Base-by-base conservation (phyloP, 2,797 vertebrate species). In the Cryptoblepharus egeriae region DNA sequence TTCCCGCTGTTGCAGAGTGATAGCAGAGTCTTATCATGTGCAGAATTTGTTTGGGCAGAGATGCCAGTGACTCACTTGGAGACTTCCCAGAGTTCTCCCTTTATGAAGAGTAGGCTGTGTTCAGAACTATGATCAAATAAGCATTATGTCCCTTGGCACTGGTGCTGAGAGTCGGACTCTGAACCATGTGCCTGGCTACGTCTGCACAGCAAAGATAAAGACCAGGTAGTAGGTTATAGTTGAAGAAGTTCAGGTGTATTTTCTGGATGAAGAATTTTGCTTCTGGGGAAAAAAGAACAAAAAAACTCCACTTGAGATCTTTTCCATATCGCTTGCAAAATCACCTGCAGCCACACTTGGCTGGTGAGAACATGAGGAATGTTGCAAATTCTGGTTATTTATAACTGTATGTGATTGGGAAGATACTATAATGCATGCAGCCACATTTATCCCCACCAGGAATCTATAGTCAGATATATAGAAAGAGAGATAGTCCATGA, bases 401-500 rank as follows among this genome's bases (percentile, higher is more conserved):
- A 49, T 72, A 24, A 15, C 22, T 3, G 2, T 65, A 28, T 65
- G 15, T 49, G 39, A 49, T 24, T 35, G 4, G 68, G 39, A 80
- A 80, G 68, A 63, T 71, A 61, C 39, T 7, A 5, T 9, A 18
- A 58, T 58, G 57, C 49, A 28, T 28, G 58, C 42, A 37, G 60
- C 69, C n/a, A 64, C 13, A 16, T 20, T 28, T 35, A 20, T 35
- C 16, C 37, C n/a, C 37, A 16, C 10, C 42, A n/a, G 64, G 10
- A 89, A 49, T n/a, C n/a, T n/a, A n/a, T n/a, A n/a, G n/a, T n/a
- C n/a, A n/a, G n/a, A n/a, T n/a, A n/a, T n/a, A n/a, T n/a, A n/a
- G n/a, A n/a, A n/a, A n/a, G n/a, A n/a, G n/a, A n/a, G n/a, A n/a
- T 70, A 83, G 86, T 86, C 79, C 55, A 3, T 57, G 16, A 20